phyloP scores from a whole-genome alignment of 2,888 invertebrate genomes.

The Oligia fasciuncula region DNA sequence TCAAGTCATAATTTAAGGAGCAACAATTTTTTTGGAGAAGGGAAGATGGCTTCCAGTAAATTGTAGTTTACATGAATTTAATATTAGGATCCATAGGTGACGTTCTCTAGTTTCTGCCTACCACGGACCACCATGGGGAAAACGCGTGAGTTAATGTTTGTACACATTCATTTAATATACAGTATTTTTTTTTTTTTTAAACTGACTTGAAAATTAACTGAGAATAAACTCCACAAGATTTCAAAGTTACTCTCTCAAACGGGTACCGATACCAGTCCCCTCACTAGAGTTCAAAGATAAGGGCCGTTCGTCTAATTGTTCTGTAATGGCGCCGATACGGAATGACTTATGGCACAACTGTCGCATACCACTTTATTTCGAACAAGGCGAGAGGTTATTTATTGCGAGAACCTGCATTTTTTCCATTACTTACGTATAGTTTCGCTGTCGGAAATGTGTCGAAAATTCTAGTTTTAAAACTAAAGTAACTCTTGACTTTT shows the following conservation, averaged over 20 bases:
- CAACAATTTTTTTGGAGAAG: neutral
- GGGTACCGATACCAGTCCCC: slow-evolving; percentile 37
- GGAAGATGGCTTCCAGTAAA: neutral
- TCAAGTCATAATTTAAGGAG: neutral
- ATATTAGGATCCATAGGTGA: neutral
- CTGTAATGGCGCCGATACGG: slow-evolving; percentile 80
- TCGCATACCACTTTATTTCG: slow-evolving; percentile 63
- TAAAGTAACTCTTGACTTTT: neutral
- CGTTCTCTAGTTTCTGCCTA: neutral
- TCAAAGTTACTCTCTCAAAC: neutral
- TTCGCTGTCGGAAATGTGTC: slow-evolving; percentile 16
- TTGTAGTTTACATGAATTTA: too few relatives aligned
- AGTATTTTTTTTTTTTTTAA: neutral
- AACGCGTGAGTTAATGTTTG: neutral
- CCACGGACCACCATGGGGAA: neutral
- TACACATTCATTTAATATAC: too few relatives aligned
- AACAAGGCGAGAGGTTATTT: slow-evolving; percentile 59
- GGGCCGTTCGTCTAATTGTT: slow-evolving; percentile 83
- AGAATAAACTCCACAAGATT: neutral
- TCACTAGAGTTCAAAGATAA: slow-evolving; percentile 70
- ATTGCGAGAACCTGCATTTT: slow-evolving; percentile 57
- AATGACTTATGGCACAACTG: slow-evolving; percentile 71
- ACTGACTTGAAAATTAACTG: neutral
- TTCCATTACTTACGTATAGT: slow-evolving; percentile 41
- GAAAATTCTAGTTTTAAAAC: slow-evolving; percentile 27